phyloP scores from a whole-genome alignment of 2,888 invertebrate species.

The Phalangium opilio region DNA sequence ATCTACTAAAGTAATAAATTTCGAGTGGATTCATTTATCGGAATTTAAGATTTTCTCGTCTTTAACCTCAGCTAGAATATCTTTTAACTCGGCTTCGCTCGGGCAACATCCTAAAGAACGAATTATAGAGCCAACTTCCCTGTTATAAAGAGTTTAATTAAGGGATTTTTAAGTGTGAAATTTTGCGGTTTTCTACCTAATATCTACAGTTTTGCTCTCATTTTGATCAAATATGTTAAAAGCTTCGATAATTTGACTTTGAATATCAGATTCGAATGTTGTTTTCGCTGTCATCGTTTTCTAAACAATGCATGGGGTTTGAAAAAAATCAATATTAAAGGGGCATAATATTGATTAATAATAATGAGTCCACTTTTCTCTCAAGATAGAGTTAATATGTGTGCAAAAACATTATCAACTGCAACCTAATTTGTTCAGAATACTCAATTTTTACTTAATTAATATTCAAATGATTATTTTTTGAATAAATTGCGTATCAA shows the following conservation, averaged over 20 bases:
- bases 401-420: too few species aligned
- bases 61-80: neutral
- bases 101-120: constrained; percentile 1
- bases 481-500: too few species aligned
- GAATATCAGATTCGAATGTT: neutral
- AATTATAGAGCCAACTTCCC: neutral
- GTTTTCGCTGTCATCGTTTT: neutral
- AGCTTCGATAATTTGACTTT: neutral
- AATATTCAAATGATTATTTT: too few species aligned
- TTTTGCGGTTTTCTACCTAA: neutral
- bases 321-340: too few species aligned
- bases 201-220: neutral
- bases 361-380: too few species aligned
- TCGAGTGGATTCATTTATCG: too few species aligned
- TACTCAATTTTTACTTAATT: too few species aligned
- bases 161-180: neutral
- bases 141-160: neutral
- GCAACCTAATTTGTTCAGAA: too few species aligned
- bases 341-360: too few species aligned
- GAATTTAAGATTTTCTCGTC: too few species aligned
- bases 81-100: neutral
- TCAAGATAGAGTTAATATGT: too few species aligned
- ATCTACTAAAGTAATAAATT: constrained; percentile 30
- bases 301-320: too few species aligned
- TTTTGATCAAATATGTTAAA: neutral